phyloP scores from a whole-genome alignment of 2,113 vertebrate genomes.

The Megaptera novaeangliae region DNA sequence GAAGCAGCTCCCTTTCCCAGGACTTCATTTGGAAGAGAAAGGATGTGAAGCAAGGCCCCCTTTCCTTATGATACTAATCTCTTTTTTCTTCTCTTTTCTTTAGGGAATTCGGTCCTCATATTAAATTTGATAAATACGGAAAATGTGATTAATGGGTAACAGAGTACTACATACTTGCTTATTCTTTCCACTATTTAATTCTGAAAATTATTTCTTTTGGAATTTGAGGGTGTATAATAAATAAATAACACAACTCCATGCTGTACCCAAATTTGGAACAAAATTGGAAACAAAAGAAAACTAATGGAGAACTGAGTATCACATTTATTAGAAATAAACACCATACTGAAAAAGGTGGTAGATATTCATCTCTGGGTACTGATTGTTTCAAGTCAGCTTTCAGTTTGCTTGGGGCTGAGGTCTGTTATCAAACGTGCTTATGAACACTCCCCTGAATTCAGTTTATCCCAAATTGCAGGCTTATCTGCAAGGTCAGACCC shows the following conservation, averaged over 20 bases:
- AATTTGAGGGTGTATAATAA: neutral
- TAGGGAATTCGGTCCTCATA: neutral
- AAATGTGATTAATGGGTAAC: neutral
- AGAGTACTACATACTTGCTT: neutral
- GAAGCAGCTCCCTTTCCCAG: neutral
- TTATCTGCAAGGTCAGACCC: neutral
- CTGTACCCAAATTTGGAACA: neutral
- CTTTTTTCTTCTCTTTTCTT: slow-evolving; percentile 3
- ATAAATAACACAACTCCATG: neutral
- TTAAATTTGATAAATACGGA: slow-evolving; percentile 34
- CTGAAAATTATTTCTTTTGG: neutral
- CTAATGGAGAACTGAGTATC: neutral
- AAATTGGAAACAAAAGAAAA: neutral
- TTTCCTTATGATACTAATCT: neutral
- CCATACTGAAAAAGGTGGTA: neutral
- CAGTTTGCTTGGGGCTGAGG: neutral
- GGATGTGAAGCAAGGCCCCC: neutral
- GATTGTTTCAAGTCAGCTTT: neutral
- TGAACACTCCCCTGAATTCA: neutral
- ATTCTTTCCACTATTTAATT: neutral
- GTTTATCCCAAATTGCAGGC: neutral
- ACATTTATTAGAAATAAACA: slow-evolving; percentile 20
- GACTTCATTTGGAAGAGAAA: neutral
- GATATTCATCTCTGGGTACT: neutral
- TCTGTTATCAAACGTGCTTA: neutral